A percentile compares a stretch with the other conserved stretches of the same genome.
Conservation (phyloP, 2,797 vertebrate genomes). For the Amphiprion clarkii region DNA sequence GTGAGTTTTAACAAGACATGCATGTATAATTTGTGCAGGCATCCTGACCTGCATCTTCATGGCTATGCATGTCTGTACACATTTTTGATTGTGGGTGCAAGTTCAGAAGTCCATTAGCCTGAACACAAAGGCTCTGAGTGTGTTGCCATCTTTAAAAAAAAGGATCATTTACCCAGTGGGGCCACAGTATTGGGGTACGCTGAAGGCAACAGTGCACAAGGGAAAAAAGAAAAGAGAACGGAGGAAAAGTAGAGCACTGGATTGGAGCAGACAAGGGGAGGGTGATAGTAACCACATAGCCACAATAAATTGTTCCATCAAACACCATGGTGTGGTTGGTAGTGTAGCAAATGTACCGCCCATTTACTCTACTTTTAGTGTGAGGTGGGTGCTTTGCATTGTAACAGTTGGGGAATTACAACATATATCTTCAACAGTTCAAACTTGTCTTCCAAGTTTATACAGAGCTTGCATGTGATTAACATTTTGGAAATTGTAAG, state of each 20-base stretch:
- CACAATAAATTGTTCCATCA: constrained; percentile 36
- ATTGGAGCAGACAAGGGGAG: constrained; percentile 63
- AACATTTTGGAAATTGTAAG: background rate
- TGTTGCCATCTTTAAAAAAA: constrained; percentile 54
- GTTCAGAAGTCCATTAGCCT: constrained; percentile 18
- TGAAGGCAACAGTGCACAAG: constrained; percentile 7
- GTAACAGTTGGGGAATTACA: background rate
- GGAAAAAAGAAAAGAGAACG: background rate
- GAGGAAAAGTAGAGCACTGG: constrained; percentile 33
- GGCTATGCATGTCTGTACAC: constrained; percentile 10
- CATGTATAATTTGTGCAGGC: background rate
- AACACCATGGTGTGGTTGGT: constrained; percentile 20
- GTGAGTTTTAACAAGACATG: no score
- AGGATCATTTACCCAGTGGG: constrained; percentile 55
- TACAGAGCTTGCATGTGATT: background rate
- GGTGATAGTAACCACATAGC: constrained; percentile 29
- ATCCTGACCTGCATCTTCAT: background rate
- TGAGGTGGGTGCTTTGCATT: background rate
- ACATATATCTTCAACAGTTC: background rate
- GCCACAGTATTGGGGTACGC: constrained; percentile 45
- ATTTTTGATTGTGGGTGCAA: constrained; percentile 7
- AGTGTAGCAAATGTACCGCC: constrained; percentile 9
- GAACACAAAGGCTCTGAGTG: constrained; percentile 45
- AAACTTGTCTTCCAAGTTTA: background rate
- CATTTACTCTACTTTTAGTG: constrained; percentile 8